Conservation (phyloP, 2,797 vertebrate genomes). For the Alauda arvensis region DNA sequence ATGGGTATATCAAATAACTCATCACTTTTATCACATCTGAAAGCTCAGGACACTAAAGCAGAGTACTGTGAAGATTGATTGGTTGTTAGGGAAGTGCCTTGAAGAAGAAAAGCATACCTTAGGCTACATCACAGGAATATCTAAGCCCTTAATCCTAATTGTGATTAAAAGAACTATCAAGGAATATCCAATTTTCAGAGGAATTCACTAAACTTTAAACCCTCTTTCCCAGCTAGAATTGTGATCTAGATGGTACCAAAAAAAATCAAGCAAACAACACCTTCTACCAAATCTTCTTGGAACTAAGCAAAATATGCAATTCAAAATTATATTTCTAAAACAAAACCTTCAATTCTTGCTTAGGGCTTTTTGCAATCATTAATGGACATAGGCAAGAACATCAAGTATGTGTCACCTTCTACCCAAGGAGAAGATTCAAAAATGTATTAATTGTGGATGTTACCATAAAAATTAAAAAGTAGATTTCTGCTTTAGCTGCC, state of each 20-base stretch:
- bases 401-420: background rate
- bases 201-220: slow-evolving; percentile 23
- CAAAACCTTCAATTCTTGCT: background rate
- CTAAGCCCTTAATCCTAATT: slow-evolving; percentile 55
- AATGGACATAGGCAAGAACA: rapidly evolving
- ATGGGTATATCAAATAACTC: background rate
- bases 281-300: background rate
- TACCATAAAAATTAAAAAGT: background rate
- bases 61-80: slow-evolving; percentile 28
- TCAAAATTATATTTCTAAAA: background rate
- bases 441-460: background rate
- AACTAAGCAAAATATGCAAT: background rate
- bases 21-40: slow-evolving; percentile 16
- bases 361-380: background rate
- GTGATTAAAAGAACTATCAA: slow-evolving; percentile 28
- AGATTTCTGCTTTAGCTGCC: background rate
- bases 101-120: slow-evolving; percentile 56
- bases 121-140: slow-evolving; percentile 32
- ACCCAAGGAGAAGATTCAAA: background rate
- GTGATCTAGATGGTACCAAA: background rate
- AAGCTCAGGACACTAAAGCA: slow-evolving; percentile 6
- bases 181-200: slow-evolving; percentile 13
- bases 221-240: background rate
- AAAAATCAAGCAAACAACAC: background rate
- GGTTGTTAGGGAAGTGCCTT: slow-evolving; percentile 22